These are phyloP conservation scores for Mus musculus DNA, from an alignment of 2,113 vertebrate genomes.

Conservation along the genomic window DNA sequence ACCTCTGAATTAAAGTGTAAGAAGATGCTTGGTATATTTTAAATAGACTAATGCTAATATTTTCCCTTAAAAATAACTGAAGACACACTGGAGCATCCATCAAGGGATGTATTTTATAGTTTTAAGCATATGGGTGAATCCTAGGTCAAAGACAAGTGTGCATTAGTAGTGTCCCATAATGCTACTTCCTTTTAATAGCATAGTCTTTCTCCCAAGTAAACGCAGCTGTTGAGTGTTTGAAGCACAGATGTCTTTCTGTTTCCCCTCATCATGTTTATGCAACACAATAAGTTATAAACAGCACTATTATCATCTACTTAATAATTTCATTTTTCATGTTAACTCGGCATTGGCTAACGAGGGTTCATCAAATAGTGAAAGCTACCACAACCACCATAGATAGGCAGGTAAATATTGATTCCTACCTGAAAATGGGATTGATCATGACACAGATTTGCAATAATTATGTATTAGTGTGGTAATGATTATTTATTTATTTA, in stretches of 20 bases:
- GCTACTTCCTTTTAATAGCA: not conserved
- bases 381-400: not conserved
- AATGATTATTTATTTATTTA: not conserved
- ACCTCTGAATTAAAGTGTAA: not conserved
- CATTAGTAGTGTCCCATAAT: not conserved
- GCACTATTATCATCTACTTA: not conserved
- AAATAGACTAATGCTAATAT: not conserved
- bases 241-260: not conserved
- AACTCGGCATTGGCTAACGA: not conserved
- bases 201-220: not conserved
- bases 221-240: not conserved
- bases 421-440: not conserved
- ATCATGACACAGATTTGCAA: not conserved
- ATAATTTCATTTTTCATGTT: not conserved
- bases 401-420: not conserved
- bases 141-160: not conserved
- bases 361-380: not conserved
- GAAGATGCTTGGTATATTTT: not conserved
- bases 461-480: not conserved
- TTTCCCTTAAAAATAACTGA: conserved; percentile 12
- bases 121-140: not conserved
- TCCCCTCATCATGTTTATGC: not conserved
- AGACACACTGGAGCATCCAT: not conserved
- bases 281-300: not conserved
- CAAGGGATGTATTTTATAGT: not conserved